Evolutionary conservation across 2,113 vertebrate genomes (phyloP).

Genomic region (Brachypteracias leptosomus): DNA sequence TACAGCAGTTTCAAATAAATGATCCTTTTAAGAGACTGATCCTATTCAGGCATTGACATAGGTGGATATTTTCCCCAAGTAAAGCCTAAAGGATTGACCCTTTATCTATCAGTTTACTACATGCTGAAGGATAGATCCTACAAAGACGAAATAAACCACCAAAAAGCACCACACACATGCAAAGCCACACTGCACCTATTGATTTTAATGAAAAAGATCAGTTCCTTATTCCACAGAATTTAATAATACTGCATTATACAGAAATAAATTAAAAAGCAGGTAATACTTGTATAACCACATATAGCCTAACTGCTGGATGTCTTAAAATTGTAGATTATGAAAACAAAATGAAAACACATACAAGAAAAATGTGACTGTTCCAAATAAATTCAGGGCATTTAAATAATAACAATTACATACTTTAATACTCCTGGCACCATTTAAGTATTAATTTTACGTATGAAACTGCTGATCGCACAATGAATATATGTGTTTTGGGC

Average conservation of each 20-base stretch:
- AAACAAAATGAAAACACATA: background rate
- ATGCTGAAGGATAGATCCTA: background rate
- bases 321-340: background rate
- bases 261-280: conserved; percentile 28
- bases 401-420: conserved; percentile 59
- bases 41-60: background rate
- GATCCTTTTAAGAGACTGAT: conserved; percentile 7
- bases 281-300: background rate
- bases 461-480: conserved; percentile 52
- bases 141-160: background rate
- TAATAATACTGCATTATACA: background rate
- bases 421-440: conserved; percentile 27
- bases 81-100: conserved; percentile 15
- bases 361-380: conserved; percentile 26
- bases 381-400: conserved; percentile 50
- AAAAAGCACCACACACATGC: background rate
- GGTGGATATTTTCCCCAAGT: background rate
- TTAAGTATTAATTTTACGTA: conserved; percentile 62
- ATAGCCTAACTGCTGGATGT: background rate
- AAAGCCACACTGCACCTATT: background rate
- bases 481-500: conserved; percentile 44
- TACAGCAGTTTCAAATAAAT: conserved; percentile 13
- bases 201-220: conserved; percentile 4
- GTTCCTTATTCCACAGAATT: background rate
- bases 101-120: background rate